These are phyloP conservation scores for Pleuronectes platessa DNA, from an alignment of 2,113 vertebrate species.

Conservation along the genomic window DNA sequence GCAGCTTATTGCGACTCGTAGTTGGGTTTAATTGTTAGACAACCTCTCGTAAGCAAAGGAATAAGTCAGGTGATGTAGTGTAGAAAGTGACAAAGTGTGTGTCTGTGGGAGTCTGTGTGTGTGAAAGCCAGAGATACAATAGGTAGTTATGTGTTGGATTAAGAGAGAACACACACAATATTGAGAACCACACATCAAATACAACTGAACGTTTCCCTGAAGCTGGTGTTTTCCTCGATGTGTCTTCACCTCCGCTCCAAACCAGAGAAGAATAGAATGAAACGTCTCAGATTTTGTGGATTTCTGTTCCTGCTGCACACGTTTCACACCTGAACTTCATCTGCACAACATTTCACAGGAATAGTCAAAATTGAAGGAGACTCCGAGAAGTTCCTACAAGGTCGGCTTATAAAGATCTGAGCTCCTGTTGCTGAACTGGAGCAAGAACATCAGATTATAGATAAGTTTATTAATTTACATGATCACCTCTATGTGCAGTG, in stretches of 20 bases:
- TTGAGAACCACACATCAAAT: neutral
- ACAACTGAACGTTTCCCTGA: neutral
- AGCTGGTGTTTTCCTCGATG: neutral
- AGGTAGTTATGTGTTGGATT: too few species aligned
- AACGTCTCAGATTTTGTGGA: neutral
- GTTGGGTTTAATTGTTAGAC: too few species aligned
- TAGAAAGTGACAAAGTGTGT: too few species aligned
- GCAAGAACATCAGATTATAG: neutral
- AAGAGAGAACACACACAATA: too few species aligned
- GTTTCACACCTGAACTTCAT: neutral
- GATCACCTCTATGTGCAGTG: neutral
- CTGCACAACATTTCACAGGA: constrained; percentile 9
- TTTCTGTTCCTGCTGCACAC: neutral
- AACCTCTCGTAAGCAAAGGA: too few species aligned
- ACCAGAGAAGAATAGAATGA: constrained; percentile 5
- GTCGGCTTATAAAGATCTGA: constrained; percentile 1
- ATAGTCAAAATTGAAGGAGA: neutral
- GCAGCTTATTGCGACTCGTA: too few species aligned
- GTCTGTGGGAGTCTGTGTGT: too few species aligned
- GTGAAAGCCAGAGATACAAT: neutral
- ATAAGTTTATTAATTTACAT: neutral
- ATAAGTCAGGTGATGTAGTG: too few species aligned
- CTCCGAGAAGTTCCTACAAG: neutral
- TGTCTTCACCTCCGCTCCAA: neutral
- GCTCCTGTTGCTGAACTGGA: neutral